Base-by-base conservation (phyloP, 2,113 vertebrate species). In the Lampris incognitus region DNA sequence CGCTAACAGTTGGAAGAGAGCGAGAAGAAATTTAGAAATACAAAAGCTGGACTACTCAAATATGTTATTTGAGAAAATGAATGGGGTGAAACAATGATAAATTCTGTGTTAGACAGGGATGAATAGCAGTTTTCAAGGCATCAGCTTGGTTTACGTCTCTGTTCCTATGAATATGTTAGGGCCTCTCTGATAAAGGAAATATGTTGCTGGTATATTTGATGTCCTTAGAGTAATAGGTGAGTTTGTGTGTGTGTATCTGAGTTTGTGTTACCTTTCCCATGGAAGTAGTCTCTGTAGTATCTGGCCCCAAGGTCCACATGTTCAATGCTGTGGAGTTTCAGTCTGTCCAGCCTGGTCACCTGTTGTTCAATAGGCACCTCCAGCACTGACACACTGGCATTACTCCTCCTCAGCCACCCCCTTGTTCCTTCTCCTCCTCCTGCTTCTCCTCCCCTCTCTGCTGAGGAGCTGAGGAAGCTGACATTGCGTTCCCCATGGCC, bases 201-300 rank as follows among this genome's bases (percentile, higher is more conserved):
- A 24, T 24, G 24, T 24, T 24, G 24, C 24, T 24, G 24, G 24
- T 24, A 24, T 24, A 24, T 24, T 24, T 24, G 24, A 24, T 24
- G 24, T 24, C 24, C 24, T 24, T 24, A 24, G 24, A 24, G 24
- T 9, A 4, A 7, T 60, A 13, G 4, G 10, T 44, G 40, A 3
- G 51, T 13, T 54, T 72, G 62, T 63, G 48, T 37, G 50, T 78
- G 44, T 11, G 39, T 69, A 46, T 24, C 48, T 68, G 11, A 56
- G 3, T 72, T n/a, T 4, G 42, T 38, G 7, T 77, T 92, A 95
- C 94, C 94, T 93, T 93, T 96, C 58, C 95, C 94, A 0, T 96
- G 94, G 85, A 97, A 99, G 83, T 96, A 94, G 58, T 97, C 95
- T 46, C 95, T 95, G 94, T 96, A 98, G 89, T 98, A 98, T n/a